phyloP scores from a whole-genome alignment of 2,888 invertebrate genomes.

The Lordiphosa fenestrarum region DNA sequence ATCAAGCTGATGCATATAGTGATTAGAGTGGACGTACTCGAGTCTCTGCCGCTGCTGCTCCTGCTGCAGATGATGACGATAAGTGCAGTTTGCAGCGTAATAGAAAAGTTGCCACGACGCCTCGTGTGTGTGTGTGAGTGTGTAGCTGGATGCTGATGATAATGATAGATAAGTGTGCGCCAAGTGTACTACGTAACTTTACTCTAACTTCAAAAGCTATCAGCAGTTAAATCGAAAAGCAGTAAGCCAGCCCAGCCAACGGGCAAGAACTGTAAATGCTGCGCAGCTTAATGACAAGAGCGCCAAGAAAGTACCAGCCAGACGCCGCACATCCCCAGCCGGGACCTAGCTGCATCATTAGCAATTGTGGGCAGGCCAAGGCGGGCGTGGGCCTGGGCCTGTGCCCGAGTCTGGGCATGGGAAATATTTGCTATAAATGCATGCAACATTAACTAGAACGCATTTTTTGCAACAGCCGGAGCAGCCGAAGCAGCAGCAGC shows the following conservation, averaged over 20 bases:
- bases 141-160: conserved; percentile 58
- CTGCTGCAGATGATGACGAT: conserved; percentile 65
- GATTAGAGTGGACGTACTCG: conserved; percentile 70
- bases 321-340: conserved; percentile 13
- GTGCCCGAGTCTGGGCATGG: conserved; percentile 41
- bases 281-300: conserved; percentile 68
- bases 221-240: conserved; percentile 72
- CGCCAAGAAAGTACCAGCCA: conserved; percentile 43
- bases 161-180: conserved; percentile 73
- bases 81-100: conserved; percentile 69
- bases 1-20: conserved; percentile 73
- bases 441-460: conserved; percentile 73
- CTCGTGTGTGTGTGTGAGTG: conserved; percentile 15
- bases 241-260: conserved; percentile 58
- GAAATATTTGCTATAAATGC: conserved; percentile 74
- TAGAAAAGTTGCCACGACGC: conserved; percentile 62
- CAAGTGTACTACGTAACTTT: conserved; percentile 68
- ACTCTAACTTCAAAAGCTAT: conserved; percentile 69
- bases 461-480: conserved; percentile 50
- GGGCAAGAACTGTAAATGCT: conserved; percentile 71
- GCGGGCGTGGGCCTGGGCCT: conserved; percentile 35
- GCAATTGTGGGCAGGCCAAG: conserved; percentile 61
- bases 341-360: conserved; percentile 52
- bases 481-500: conserved; percentile 31
- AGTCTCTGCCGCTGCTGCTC: conserved; percentile 15